A percentile compares a stretch with the other conserved stretches of the same genome.
Conservation (phyloP, 2,113 vertebrate genomes). For the Menura novaehollandiae region DNA sequence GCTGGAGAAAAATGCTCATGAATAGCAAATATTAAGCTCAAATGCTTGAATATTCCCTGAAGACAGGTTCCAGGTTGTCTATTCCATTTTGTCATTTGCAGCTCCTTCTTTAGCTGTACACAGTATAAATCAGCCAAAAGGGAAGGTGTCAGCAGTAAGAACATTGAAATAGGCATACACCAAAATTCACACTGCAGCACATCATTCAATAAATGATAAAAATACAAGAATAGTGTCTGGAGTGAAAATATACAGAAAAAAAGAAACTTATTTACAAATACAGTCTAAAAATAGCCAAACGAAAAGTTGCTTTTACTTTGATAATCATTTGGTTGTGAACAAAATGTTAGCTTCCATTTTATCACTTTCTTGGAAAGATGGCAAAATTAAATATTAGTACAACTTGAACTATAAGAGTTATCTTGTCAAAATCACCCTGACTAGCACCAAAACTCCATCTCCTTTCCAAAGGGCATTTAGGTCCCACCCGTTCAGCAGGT, state of each 20-base stretch:
- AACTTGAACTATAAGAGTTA: background rate
- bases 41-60: slow-evolving; percentile 5
- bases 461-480: background rate
- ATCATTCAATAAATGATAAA: background rate
- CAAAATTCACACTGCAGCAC: background rate
- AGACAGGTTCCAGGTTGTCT: slow-evolving; percentile 15
- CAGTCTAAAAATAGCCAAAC: background rate
- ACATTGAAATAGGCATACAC: background rate
- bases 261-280: background rate
- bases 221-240: background rate
- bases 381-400: background rate
- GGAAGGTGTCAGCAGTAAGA: background rate
- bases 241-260: background rate
- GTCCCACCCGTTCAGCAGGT: background rate
- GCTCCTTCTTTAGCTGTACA: background rate
- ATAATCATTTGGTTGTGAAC: background rate
- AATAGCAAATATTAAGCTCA: slow-evolving; percentile 10
- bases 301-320: background rate
- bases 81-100: slow-evolving; percentile 7
- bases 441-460: background rate
- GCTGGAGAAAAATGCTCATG: background rate
- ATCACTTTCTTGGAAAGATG: background rate
- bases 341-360: background rate
- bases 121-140: background rate
- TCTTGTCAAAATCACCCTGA: background rate